Base-by-base conservation (phyloP, 2,888 invertebrate species). In the Drosophila borborema region DNA sequence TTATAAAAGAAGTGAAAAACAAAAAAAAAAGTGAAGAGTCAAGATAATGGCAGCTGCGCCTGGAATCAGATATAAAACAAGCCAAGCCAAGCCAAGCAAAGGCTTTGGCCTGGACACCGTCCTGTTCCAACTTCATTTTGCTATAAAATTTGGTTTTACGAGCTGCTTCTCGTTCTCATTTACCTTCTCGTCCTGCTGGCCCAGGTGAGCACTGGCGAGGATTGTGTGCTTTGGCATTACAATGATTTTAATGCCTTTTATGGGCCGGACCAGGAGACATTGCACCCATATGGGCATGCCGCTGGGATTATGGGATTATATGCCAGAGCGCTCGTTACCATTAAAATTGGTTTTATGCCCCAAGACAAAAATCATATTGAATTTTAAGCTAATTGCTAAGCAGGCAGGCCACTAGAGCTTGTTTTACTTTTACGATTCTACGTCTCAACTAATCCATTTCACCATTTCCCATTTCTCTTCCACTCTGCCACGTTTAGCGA, bases 161-260 rank as follows among this genome's bases (percentile, higher is more conserved):
- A 85, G 90, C 85, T 43, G 55, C 23, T 51, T 2, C 55, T 28
- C 40, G 12, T 55, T 6, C 55, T 31, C 53, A 38, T 54, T 23
- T 28, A 9, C 41, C 43, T 45, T 58, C 71, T 75, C 73, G 74
- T 77, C 72, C 83, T 64, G 56, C 60, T 54, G 34, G 74, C 59
- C 81, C 81, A 82, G 90, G 90, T 89, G 78, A 87, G 69, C 31
- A 16, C 76, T 55, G 80, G 55, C 56, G 67, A 65, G 64, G 69
- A 70, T 72, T 86, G 64, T 75, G 75, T 66, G 51, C 51, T 74
- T 73, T 67, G 89, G 73, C 89, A 89, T 90, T 86, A 86, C 86
- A 86, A 86, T 86, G 86, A 90, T 89, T 86, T 86, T 86, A 86
- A 90, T 86, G 90, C 75, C 41, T 77, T 86, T 86, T 80, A 86